Percentiles rank a stretch among this genome's conserved stretches.
These are phyloP conservation scores for Tetragnatha versicolor DNA, from an alignment of 1,140 invertebrate species.

Conservation along the genomic window DNA sequence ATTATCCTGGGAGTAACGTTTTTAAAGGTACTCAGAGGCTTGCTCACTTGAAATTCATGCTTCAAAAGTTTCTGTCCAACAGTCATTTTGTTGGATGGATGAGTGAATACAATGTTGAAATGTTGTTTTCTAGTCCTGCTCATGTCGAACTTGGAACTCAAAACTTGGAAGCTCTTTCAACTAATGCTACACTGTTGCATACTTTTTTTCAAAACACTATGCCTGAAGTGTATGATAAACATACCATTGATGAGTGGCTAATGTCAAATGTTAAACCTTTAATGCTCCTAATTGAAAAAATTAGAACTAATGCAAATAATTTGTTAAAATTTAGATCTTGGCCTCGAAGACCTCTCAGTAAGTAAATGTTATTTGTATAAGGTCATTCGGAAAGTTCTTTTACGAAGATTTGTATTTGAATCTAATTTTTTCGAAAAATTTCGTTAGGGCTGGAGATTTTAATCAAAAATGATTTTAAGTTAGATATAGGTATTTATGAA, in stretches of 20 bases:
- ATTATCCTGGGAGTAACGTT: constrained; percentile 62
- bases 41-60: constrained; percentile 57
- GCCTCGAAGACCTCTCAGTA: constrained; percentile 53
- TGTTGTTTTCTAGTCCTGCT: constrained; percentile 63
- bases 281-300: constrained; percentile 57
- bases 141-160: constrained; percentile 61
- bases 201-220: constrained; percentile 59
- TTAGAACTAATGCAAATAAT: constrained; percentile 52
- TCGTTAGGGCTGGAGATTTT: no score
- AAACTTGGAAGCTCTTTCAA: constrained; percentile 58
- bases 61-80: constrained; percentile 57
- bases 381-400: no score
- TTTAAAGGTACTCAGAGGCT: constrained; percentile 59
- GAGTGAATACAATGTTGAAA: constrained; percentile 60
- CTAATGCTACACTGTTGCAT: constrained; percentile 59
- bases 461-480: no score
- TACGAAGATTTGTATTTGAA: not conserved
- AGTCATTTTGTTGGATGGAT: constrained; percentile 63
- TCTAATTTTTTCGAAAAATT: not conserved
- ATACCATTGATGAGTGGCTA: constrained; percentile 63
- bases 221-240: constrained; percentile 60
- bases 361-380: no score
- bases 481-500: no score
- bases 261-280: constrained; percentile 60
- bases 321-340: constrained; percentile 49